Evolutionary conservation across 2,888 invertebrate genomes (phyloP).

Genomic region (Oligia fasciuncula): DNA sequence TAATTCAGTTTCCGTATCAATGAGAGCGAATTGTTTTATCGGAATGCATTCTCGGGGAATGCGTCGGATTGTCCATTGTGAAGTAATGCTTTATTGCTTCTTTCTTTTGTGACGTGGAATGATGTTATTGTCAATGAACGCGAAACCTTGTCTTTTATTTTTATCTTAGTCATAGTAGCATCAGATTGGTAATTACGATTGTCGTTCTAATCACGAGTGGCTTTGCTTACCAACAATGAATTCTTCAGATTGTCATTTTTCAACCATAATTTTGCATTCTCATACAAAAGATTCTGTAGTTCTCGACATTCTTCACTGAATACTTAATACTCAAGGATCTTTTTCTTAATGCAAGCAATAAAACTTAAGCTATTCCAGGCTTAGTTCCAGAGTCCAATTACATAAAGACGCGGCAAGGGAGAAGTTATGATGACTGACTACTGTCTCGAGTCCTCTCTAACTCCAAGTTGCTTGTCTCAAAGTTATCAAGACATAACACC

Average conservation of each 20-base stretch:
- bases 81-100: conserved; percentile 30
- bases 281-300: not conserved
- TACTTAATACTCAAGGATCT: not conserved
- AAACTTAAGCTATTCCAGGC: conserved; percentile 38
- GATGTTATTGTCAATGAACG: conserved; percentile 31
- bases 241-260: not conserved
- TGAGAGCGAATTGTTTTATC: conserved; percentile 62
- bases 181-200: conserved; percentile 3
- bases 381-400: conserved; percentile 51
- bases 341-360: not conserved
- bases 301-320: not conserved
- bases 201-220: not conserved
- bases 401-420: conserved; percentile 40
- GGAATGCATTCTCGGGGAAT: conserved; percentile 59
- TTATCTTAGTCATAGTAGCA: not conserved
- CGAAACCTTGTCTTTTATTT: conserved; percentile 20
- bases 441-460: conserved; percentile 50
- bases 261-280: not conserved
- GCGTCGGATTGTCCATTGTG: conserved; percentile 50
- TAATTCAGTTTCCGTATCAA: conserved; percentile 60
- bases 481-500: conserved; percentile 56
- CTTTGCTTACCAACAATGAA: not conserved
- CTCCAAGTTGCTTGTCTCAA: conserved; percentile 46
- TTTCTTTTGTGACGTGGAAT: conserved; percentile 39
- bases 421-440: conserved; percentile 60